Conservation (phyloP, 2,888 invertebrate species). For the Torymus auratus region DNA sequence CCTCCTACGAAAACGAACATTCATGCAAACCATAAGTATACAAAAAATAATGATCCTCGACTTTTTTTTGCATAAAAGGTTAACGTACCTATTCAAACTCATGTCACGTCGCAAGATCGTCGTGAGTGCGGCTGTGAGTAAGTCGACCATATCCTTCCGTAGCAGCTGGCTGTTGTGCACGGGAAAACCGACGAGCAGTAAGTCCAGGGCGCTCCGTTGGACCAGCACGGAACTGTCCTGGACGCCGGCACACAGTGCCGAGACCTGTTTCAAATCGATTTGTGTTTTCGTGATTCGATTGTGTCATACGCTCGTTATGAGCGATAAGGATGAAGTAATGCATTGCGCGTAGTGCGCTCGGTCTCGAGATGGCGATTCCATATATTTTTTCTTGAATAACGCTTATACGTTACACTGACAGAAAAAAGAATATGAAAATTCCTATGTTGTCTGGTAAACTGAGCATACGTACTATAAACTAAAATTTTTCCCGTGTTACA, state of each 20-base stretch:
- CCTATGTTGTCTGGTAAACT: too few relatives aligned
- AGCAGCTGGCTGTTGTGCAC: conserved; percentile 87
- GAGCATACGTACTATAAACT: too few relatives aligned
- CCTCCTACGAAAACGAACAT: conserved; percentile 77
- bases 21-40: conserved; percentile 49
- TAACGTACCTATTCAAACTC: conserved; percentile 87
- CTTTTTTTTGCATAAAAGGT: background rate
- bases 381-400: too few relatives aligned
- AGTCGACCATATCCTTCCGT: conserved; percentile 83
- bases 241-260: conserved; percentile 87
- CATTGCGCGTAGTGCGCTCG: too few relatives aligned
- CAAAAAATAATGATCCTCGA: background rate
- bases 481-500: too few relatives aligned
- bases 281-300: background rate
- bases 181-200: conserved; percentile 89
- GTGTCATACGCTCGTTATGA: background rate
- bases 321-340: background rate
- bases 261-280: conserved; percentile 78
- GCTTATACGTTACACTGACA: too few relatives aligned
- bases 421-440: too few relatives aligned
- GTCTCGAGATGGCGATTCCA: too few relatives aligned
- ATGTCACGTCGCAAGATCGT: conserved; percentile 90
- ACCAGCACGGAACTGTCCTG: conserved; percentile 89
- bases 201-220: conserved; percentile 90
- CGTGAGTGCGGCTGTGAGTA: conserved; percentile 85